Base-by-base conservation (phyloP, 2,113 vertebrate genomes). In the Eurystomus gularis region DNA sequence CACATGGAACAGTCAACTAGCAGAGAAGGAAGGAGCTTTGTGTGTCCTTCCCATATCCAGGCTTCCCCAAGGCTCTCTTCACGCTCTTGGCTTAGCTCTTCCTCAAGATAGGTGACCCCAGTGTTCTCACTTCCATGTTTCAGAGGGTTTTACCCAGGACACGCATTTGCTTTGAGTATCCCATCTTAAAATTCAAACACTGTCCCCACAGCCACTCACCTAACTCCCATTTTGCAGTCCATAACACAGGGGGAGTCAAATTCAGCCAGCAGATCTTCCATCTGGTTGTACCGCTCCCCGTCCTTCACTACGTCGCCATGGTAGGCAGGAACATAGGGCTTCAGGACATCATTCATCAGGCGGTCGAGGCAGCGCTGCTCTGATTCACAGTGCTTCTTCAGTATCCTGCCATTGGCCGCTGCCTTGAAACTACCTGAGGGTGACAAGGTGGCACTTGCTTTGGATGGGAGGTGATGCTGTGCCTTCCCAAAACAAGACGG, bases 191-290 rank as follows among this genome's bases (percentile, higher is more conserved):
- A 26, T 33, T 46, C 55, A 58, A 55, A 54, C 28, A n/a, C 11
- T 2, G 1, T 17, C n/a, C 49, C 58, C 35, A 44, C 2, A 40
- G 80, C 29, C 54, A 65, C 98, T 98, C 92, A 99, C 99, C 99
- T 98, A 88, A 99, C 89, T 7, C 99, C 99, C 99, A 99, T 99
- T 96, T 99, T 99, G 96, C 99, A 99, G 98, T 99, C 99, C 99
- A 99, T 99, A 90, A 99, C 99, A 6, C 99, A 99, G 2, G 99
- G 99, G 29, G 97, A 98, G 93, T 99, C 99, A 10, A 99, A 99
- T 70, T 99, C 99, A 7, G 99, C 99, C 96, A 99, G 98, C 86
- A 99, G 98, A 96, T 99, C 99, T 52, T 99, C 99, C 99, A 99
- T 99, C 98, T 99, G 99, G 98, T 99, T 99, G 98, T 99, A 99